Evolutionary conservation across 2,888 invertebrate species (phyloP), one percentile per base, ranked within the genome.

Genomic region (Eueremaeus valkanovi): DNA sequence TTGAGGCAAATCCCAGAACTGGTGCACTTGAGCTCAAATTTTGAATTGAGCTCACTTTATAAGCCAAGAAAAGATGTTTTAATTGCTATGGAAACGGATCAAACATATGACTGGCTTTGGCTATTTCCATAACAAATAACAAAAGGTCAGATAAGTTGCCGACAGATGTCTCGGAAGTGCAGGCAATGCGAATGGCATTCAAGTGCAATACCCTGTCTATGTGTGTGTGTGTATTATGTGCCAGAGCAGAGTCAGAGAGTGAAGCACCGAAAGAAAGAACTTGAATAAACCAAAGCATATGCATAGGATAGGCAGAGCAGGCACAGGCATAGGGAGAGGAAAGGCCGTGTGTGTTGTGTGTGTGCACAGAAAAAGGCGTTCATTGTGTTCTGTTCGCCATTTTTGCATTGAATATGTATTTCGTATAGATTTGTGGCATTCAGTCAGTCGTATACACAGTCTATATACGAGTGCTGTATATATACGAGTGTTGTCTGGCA

Each of bases 71-170:
- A n/a, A n/a, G n/a, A n/a, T n/a, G n/a, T n/a, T n/a, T n/a, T n/a
- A n/a, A n/a, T n/a, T n/a, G n/a, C n/a, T n/a, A n/a, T n/a, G n/a
- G n/a, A n/a, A n/a, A n/a, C n/a, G n/a, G n/a, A n/a, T n/a, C n/a
- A n/a, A n/a, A n/a, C n/a, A n/a, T n/a, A n/a, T n/a, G n/a, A n/a
- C n/a, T n/a, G n/a, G n/a, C n/a, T n/a, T n/a, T n/a, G n/a, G n/a
- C n/a, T n/a, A n/a, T n/a, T n/a, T n/a, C n/a, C n/a, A n/a, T n/a
- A n/a, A 93, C 94, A 81, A 94, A 95, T 55, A 76, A 77, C 72
- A 93, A 93, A 77, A 24, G 24, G n/a, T 90, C 90, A 80, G 88
- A 91, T 75, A 98, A 98, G 86, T 3, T 45, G 8, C 11, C 16
- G 2, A 45, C 11, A 45, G 45, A 45, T 45, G 45, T 45, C 45